phyloP scores from a whole-genome alignment of 2,113 vertebrate genomes.

The Chrysochloris asiatica region DNA sequence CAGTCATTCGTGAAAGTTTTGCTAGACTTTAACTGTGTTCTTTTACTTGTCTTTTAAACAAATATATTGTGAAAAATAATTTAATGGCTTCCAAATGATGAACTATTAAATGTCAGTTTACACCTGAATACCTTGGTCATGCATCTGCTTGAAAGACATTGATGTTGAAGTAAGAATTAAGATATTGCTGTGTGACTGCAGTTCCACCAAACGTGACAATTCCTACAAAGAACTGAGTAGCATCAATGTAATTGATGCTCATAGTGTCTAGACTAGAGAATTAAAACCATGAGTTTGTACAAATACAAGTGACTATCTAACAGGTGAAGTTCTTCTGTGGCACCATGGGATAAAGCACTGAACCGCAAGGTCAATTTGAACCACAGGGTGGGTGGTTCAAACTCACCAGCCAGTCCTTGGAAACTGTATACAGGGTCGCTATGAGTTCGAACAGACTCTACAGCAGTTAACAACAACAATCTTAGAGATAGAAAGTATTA shows the following conservation, averaged over 20 bases:
- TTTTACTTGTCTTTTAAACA: constrained; percentile 14
- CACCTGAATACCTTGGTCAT: background rate
- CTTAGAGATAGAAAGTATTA: background rate
- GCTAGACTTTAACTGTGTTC: background rate
- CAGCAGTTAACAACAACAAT: too few relatives aligned
- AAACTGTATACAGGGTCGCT: too few relatives aligned
- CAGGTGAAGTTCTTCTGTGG: too few relatives aligned
- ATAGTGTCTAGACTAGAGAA: constrained; percentile 13
- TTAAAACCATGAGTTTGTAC: background rate
- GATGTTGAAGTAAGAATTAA: background rate
- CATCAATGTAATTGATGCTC: background rate
- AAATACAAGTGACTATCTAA: background rate
- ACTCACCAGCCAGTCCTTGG: too few relatives aligned
- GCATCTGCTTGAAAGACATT: constrained; percentile 25
- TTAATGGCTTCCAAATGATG: background rate
- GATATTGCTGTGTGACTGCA: background rate
- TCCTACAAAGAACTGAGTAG: background rate
- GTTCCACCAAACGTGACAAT: background rate
- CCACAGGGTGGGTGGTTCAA: too few relatives aligned
- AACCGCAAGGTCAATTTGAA: too few relatives aligned
- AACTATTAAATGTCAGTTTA: background rate
- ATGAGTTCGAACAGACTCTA: too few relatives aligned
- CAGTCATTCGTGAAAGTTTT: constrained; percentile 11
- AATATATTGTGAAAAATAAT: constrained; percentile 29
- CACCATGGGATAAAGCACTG: too few relatives aligned